Conservation (phyloP, 2,113 vertebrate genomes). For the Numenius arquata region DNA sequence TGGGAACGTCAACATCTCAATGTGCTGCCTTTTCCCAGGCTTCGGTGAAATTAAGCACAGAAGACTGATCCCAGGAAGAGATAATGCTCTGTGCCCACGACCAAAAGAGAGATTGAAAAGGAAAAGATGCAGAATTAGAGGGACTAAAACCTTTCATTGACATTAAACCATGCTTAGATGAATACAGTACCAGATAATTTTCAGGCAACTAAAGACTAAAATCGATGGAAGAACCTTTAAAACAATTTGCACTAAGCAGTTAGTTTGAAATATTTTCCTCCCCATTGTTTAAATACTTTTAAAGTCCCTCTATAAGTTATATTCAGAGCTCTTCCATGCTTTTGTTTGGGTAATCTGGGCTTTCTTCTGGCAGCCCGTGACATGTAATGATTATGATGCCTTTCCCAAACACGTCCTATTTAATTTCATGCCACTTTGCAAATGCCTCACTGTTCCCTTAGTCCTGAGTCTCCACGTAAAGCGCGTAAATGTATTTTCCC, state of each 20-base stretch:
- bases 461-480: not conserved
- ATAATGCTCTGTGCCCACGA: conserved; percentile 18
- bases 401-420: not conserved
- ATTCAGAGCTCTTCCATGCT: conserved; percentile 4
- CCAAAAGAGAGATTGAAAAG: not conserved
- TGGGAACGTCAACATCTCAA: conserved; percentile 59
- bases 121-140: conserved; percentile 53
- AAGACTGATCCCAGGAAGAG: conserved; percentile 5
- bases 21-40: conserved; percentile 72
- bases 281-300: not conserved
- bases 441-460: not conserved
- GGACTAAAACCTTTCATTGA: conserved; percentile 42
- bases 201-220: not conserved
- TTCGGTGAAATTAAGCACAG: not conserved
- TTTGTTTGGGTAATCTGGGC: conserved; percentile 8
- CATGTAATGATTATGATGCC: conserved; percentile 17
- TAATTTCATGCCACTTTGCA: conserved; percentile 29
- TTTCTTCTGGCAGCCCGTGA: not conserved
- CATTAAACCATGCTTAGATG: conserved; percentile 58
- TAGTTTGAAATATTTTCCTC: not conserved
- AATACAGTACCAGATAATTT: conserved; percentile 68
- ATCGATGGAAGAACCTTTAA: not conserved
- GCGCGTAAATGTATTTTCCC: not conserved
- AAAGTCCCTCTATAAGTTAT: not conserved
- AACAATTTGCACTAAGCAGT: not conserved